phyloP scores from a whole-genome alignment of 2,797 vertebrate genomes.

The Synaphobranchus kaupii region DNA sequence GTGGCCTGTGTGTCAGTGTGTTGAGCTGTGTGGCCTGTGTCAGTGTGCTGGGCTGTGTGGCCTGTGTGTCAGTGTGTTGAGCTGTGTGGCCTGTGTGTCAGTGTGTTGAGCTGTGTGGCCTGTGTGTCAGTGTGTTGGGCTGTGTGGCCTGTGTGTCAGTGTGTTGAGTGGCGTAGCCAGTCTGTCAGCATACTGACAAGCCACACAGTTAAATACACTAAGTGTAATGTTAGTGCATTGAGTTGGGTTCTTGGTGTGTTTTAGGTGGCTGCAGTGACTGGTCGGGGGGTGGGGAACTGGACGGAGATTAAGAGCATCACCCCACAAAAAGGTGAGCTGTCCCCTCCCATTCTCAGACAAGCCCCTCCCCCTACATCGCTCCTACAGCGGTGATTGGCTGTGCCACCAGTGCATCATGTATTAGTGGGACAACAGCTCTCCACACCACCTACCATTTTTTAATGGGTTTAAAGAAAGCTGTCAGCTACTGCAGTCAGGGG shows the following conservation, averaged over 20 bases:
- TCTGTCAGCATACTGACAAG: too few relatives aligned
- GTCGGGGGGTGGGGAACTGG: slow-evolving; percentile 92
- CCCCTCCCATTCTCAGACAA: neutral
- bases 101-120: too few relatives aligned
- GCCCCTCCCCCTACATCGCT: neutral
- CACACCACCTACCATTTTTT: neutral
- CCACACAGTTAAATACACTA: too few relatives aligned
- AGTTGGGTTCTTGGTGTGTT: slow-evolving; percentile 21
- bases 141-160: neutral
- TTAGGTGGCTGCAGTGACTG: slow-evolving; percentile 93
- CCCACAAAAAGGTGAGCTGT: slow-evolving; percentile 78
- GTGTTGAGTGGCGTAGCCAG: too few relatives aligned
- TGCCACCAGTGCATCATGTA: neutral
- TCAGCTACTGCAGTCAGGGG: neutral
- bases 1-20: neutral
- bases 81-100: too few relatives aligned
- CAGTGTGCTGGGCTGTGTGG: neutral
- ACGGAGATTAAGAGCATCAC: slow-evolving; percentile 87
- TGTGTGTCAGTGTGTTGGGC: too few relatives aligned
- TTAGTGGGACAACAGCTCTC: neutral
- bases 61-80: neutral
- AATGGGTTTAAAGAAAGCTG: neutral
- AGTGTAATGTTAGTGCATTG: neutral
- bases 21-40: too few relatives aligned
- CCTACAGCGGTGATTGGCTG: neutral